Base-by-base conservation (phyloP, 2,797 vertebrate genomes). In the Poecilia gillii region DNA sequence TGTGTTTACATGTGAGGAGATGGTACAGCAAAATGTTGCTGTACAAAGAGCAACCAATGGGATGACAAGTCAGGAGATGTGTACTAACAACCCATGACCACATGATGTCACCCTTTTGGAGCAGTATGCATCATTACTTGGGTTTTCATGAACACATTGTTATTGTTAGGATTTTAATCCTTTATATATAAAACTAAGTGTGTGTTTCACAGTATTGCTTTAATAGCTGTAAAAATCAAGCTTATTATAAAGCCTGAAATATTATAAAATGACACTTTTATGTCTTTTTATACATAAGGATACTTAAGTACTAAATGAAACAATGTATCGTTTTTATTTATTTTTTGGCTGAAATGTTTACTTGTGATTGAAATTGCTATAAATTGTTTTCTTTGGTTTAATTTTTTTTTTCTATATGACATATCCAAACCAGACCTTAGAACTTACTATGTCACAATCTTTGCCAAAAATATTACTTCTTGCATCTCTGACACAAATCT, bases 91-190 rank as follows among this genome's bases (percentile, higher is more conserved):
- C 46, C 0, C 11, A 4, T 49, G 5, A 14, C 86, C 94, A 92
- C 87, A 84, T 31, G 90, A 43, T 88, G 93, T 79, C 92, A 71
- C 86, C 78, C 33, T 89, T 84, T 85, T 0, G 85, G 73, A 76
- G 81, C 64, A 51, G 45, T 23, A 13, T 49, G 23, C 14, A 49
- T 20, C 59, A 12, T 49, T 49, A 3, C 45, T 31, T 43, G 18
- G 4, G 28, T 20, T 76, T 9, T 73, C 53, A 75, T 49, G n/a
- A 70, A 6, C 49, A 43, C 43, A 7, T 45, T 16, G 41, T 46
- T 33, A 1, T 16, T 73, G 72, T 20, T 28, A 23, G 31, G 51
- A 31, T 73, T 49, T 25, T 12, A 33, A 53, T 33, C 33, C 2
- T 53, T 7, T 51, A 51, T 2, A 23, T 2, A 33, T 36, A 41